Base-by-base conservation (phyloP, 2,113 vertebrate genomes). In the Lota lota region DNA sequence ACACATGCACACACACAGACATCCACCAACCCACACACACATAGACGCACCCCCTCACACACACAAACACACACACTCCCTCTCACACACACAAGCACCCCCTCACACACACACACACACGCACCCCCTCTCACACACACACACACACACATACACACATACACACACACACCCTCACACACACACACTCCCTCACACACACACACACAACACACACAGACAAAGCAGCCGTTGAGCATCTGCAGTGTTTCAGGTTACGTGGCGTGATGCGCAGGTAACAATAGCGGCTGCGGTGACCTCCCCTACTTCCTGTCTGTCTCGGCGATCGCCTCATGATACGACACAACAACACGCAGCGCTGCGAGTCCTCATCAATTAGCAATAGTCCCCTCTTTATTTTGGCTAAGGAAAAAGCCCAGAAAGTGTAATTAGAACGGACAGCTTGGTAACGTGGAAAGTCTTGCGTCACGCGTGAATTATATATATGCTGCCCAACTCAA, bases 231-330 rank as follows among this genome's bases (percentile, higher is more conserved):
- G 28, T 72, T 72, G 68, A 75, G 75, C 89, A 88, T 85, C 88
- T 88, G 87, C 76, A 77, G 71, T 80, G 85, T 79, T 82, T 85
- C 79, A 68, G 67, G 77, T 88, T 84, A 73, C 83, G 60, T 74
- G n/a, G 74, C 83, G 63, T 78, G 85, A 77, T 51, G 71, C 81
- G 79, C 81, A 88, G 87, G 83, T 90, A 87, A 89, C 87, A 88
- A 84, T 79, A 82, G 83, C 83, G 61, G 69, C 15, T 36, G 58
- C 70, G 67, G 73, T 69, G 70, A 67, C 65, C 77, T 78, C 75
- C 71, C n/a, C n/a, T n/a, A n/a, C n/a, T n/a, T n/a, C n/a, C n/a
- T n/a, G n/a, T n/a, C n/a, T n/a, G n/a, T n/a, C n/a, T n/a, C n/a
- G n/a, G n/a, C n/a, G n/a, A n/a, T n/a, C n/a, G 28, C 28, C 68